Conservation (phyloP, 2,888 invertebrate species). For the Brachyptera risi region DNA sequence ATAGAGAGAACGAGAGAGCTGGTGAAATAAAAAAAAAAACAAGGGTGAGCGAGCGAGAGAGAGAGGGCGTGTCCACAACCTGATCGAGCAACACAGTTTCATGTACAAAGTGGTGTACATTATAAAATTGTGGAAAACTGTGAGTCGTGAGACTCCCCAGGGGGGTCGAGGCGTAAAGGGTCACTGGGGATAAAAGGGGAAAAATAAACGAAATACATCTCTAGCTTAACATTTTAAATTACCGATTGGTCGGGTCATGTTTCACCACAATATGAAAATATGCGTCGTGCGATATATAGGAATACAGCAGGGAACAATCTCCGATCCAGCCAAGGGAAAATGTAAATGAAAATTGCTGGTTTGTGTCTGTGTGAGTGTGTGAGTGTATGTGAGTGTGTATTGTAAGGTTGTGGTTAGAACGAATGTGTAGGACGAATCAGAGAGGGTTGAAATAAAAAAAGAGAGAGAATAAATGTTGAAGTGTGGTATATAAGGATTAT, state of each 20-base stretch:
- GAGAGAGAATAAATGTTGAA: conserved; percentile 14
- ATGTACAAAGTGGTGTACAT: neutral
- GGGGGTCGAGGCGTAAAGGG: conserved; percentile 7
- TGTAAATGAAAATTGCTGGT: conserved; percentile 30
- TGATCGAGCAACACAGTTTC: conserved; percentile 1
- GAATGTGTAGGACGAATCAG: conserved; percentile 9
- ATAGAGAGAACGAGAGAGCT: neutral
- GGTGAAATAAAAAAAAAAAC: neutral
- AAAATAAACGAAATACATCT: conserved; percentile 22
- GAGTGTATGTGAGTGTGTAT: too few species aligned
- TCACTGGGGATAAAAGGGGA: conserved; percentile 14
- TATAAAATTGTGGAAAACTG: conserved; percentile 16
- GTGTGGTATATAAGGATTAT: conserved; percentile 20
- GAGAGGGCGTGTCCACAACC: too few species aligned
- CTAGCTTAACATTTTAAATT: conserved; percentile 20
- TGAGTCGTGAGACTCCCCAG: conserved; percentile 2
- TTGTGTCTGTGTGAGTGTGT: too few species aligned
- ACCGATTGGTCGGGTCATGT: conserved; percentile 28
- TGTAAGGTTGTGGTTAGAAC: conserved; percentile 24
- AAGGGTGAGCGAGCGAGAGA: neutral
- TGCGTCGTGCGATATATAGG: conserved; percentile 20
- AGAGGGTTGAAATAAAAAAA: conserved; percentile 20
- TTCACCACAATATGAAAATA: conserved; percentile 29
- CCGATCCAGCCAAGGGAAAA: conserved; percentile 22
- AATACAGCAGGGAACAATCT: conserved; percentile 21